Percentiles rank a stretch among this genome's conserved stretches.
phyloP scores from a whole-genome alignment of 1,140 invertebrate genomes.

The Wiebesia pumilae region DNA sequence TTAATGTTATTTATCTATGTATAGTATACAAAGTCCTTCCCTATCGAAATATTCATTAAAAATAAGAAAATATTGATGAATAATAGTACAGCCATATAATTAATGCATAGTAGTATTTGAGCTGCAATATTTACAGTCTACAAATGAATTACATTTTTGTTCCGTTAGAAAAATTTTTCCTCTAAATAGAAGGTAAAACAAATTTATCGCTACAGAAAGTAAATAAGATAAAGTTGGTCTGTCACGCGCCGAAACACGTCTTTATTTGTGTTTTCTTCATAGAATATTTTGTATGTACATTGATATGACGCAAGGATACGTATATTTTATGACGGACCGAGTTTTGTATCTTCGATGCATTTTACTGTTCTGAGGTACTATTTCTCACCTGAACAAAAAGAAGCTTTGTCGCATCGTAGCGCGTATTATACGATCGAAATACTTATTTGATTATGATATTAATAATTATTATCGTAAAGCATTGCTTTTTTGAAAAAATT shows the following conservation, averaged over 20 bases:
- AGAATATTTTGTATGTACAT: conserved; percentile 12
- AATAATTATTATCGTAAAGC: background rate
- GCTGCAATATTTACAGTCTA: background rate
- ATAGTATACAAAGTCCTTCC: background rate
- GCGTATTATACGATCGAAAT: background rate
- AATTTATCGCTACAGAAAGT: background rate
- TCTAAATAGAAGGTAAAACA: conserved; percentile 1
- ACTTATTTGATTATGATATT: background rate
- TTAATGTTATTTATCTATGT: background rate
- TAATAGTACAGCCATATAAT: no score
- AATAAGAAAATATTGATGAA: no score
- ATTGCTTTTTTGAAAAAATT: background rate
- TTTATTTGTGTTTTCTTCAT: conserved; percentile 10
- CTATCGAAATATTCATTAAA: no score
- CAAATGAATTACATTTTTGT: background rate
- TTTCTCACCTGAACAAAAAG: conserved; percentile 21
- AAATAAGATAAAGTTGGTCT: conserved; percentile 6
- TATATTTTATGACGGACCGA: conserved; percentile 13
- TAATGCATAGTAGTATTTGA: no score
- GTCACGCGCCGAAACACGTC: conserved; percentile 1
- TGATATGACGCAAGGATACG: background rate
- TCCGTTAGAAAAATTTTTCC: background rate
- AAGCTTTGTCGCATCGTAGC: background rate
- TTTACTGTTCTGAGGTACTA: background rate
- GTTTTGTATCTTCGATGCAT: conserved; percentile 3